Conservation (phyloP, 2,888 invertebrate genomes). For the Diplazon laetatorius region DNA sequence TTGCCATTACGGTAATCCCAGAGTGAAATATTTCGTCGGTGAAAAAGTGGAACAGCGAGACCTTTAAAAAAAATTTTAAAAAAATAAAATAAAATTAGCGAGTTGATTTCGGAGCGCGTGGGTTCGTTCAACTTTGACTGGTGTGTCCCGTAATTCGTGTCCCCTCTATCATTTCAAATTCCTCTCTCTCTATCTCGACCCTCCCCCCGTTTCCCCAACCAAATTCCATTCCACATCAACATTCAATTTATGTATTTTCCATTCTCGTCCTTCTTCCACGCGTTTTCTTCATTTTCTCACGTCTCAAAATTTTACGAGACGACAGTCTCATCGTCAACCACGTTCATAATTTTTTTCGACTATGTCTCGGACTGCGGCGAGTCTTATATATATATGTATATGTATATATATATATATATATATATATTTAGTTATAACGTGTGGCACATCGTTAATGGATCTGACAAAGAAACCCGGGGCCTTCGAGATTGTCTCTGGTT, state of each 20-base stretch:
- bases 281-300: no score
- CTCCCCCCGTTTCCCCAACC: background rate
- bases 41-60: slow-evolving; percentile 19
- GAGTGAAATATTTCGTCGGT: background rate
- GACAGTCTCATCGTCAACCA: no score
- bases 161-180: background rate
- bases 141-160: slow-evolving; percentile 60
- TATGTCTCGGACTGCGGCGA: no score
- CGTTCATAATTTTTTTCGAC: no score
- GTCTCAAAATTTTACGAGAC: background rate
- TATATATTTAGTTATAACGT: no score
- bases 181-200: slow-evolving; percentile 12
- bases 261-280: slow-evolving; percentile 32
- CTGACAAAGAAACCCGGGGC: slow-evolving; percentile 31
- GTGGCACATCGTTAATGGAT: slow-evolving; percentile 31
- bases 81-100: no score
- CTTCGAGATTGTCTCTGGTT: background rate
- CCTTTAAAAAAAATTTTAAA: no score
- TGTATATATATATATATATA: no score
- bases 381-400: no score
- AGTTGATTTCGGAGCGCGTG: slow-evolving; percentile 73
- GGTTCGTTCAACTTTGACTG: slow-evolving; percentile 79
- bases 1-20: background rate
- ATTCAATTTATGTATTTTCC: slow-evolving; percentile 43
- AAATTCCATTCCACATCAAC: background rate